A percentile compares a stretch with the other conserved stretches of the same genome.
These are phyloP conservation scores for Parotocinclus haroldoi DNA, from an alignment of 2,797 vertebrate genomes.

Conservation along the genomic window DNA sequence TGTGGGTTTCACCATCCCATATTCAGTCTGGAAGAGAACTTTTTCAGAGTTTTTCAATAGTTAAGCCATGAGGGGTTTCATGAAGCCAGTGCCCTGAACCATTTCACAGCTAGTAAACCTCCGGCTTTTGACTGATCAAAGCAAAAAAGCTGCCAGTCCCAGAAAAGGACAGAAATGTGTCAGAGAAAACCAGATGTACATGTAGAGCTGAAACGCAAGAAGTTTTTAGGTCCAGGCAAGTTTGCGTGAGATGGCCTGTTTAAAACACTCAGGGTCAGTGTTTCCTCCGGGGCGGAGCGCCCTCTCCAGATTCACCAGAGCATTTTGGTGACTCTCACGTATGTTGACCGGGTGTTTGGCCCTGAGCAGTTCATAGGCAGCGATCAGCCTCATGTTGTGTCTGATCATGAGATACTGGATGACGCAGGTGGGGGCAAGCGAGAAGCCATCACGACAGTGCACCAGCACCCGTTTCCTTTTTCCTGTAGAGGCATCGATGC, in stretches of 20 bases:
- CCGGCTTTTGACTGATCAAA: conserved; percentile 9
- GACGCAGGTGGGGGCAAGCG: conserved; percentile 76
- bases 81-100: conserved; percentile 51
- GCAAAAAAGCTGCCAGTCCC: conserved; percentile 47
- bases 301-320: conserved; percentile 76
- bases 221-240: conserved; percentile 74
- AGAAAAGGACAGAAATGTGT: conserved; percentile 34
- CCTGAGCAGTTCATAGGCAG: conserved; percentile 76
- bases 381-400: conserved; percentile 77
- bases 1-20: conserved; percentile 33
- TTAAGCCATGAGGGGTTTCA: conserved; percentile 22
- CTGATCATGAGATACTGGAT: conserved; percentile 83
- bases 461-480: conserved; percentile 78
- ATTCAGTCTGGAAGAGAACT: conserved; percentile 19
- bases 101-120: conserved; percentile 35
- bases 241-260: conserved; percentile 77
- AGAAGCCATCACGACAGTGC: conserved; percentile 78
- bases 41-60: not conserved
- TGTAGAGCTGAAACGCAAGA: not conserved
- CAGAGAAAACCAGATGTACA: conserved; percentile 21
- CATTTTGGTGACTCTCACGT: conserved; percentile 72
- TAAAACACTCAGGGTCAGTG: conserved; percentile 69
- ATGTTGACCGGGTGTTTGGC: conserved; percentile 76
- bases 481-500: conserved; percentile 71
- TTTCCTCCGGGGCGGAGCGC: conserved; percentile 67